Percentiles rank a stretch among this genome's conserved stretches.
phyloP scores from a whole-genome alignment of 2,113 vertebrate species.

The Rattus rattus region DNA sequence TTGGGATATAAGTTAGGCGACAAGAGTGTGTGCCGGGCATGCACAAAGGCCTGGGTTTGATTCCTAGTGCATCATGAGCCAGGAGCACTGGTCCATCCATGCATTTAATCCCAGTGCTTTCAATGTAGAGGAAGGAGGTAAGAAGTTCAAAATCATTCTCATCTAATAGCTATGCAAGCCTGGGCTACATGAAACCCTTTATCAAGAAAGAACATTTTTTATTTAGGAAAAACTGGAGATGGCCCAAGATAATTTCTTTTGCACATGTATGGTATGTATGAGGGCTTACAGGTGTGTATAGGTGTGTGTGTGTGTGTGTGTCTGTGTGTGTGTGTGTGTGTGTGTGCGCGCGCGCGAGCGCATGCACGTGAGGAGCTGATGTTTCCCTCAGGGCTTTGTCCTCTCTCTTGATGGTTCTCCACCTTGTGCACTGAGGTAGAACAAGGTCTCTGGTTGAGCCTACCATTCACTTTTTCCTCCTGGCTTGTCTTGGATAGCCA shows the following conservation, averaged over 20 bases:
- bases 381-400: no score
- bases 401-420: background rate
- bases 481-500: no score
- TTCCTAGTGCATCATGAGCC: no score
- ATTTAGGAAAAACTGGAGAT: background rate
- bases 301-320: no score
- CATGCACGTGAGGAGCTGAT: background rate
- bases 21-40: background rate
- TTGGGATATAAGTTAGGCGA: background rate
- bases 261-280: background rate
- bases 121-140: background rate
- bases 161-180: background rate
- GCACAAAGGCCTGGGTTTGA: background rate
- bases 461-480: fast-evolving
- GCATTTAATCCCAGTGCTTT: background rate
- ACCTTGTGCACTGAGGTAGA: background rate
- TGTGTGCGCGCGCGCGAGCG: no score
- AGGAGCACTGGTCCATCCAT: no score
- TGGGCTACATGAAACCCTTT: background rate
- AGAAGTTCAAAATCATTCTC: background rate
- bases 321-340: background rate
- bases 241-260: background rate
- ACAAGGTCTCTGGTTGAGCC: background rate
- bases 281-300: no score
- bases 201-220: background rate